These are phyloP conservation scores for Eira barbara DNA, from an alignment of 2,113 vertebrate species.

Conservation along the genomic window DNA sequence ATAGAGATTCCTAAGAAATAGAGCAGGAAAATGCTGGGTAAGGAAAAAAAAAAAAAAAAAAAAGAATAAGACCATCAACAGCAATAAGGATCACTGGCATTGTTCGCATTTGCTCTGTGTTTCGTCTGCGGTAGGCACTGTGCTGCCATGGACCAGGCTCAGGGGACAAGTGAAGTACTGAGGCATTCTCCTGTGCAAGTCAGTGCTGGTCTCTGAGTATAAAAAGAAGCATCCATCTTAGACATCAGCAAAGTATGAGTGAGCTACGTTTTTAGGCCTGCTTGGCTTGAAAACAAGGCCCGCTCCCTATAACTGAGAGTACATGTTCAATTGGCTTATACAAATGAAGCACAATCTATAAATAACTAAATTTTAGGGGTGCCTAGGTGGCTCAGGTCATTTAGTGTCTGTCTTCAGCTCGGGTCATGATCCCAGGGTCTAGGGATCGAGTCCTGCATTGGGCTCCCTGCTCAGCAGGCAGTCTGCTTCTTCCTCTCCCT, in stretches of 20 bases:
- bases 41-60: not conserved
- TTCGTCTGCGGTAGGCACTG: rapidly evolving
- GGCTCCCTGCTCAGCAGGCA: not conserved
- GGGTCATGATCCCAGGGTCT: not conserved
- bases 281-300: not conserved
- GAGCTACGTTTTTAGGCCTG: not conserved
- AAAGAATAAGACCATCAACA: not conserved
- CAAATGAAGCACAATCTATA: not conserved
- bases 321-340: not conserved
- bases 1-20: not conserved
- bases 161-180: not conserved
- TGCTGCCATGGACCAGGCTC: not conserved
- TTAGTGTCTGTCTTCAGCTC: not conserved
- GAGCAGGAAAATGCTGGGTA: not conserved
- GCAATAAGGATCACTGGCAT: too few species aligned
- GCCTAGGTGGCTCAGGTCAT: not conserved
- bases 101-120: not conserved
- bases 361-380: not conserved
- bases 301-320: not conserved
- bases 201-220: not conserved
- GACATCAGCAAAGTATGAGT: not conserved
- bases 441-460: rapidly evolving
- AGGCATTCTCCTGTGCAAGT: not conserved
- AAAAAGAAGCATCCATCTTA: not conserved
- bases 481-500: not conserved